phyloP scores from a whole-genome alignment of 2,797 vertebrate genomes.

The Petrocephalus sullivani region DNA sequence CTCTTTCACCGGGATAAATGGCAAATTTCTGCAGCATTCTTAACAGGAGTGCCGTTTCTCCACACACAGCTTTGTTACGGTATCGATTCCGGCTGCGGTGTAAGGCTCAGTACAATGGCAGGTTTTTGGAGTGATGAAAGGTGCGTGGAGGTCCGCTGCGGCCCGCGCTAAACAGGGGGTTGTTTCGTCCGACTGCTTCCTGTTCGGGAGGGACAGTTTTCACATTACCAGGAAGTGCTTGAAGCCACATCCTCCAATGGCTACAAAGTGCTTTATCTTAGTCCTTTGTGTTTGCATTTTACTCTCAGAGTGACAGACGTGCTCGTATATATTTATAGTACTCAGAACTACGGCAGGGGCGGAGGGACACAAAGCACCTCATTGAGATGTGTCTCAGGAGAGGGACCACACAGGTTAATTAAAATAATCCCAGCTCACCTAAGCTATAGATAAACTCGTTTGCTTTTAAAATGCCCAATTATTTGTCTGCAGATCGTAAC shows the following conservation, averaged over 20 bases:
- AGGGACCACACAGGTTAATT: background rate
- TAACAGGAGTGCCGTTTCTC: background rate
- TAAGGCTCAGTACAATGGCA: background rate
- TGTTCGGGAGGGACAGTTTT: background rate
- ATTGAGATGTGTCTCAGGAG: background rate
- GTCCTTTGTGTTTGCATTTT: background rate
- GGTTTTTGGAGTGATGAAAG: background rate
- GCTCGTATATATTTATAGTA: background rate
- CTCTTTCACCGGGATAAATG: background rate
- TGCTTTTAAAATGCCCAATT: background rate
- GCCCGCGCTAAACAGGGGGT: constrained; percentile 1
- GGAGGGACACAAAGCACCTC: background rate
- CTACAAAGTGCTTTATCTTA: background rate
- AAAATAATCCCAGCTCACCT: background rate
- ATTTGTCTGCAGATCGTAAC: background rate
- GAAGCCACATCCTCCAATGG: background rate
- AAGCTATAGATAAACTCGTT: background rate
- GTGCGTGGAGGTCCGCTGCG: background rate
- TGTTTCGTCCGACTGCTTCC: background rate
- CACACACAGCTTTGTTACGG: background rate
- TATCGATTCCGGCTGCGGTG: background rate
- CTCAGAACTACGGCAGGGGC: background rate
- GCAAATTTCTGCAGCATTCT: background rate
- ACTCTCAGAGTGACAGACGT: background rate
- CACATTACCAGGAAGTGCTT: background rate